phyloP scores from a whole-genome alignment of 2,113 vertebrate genomes.

The Urocitellus parryii region DNA sequence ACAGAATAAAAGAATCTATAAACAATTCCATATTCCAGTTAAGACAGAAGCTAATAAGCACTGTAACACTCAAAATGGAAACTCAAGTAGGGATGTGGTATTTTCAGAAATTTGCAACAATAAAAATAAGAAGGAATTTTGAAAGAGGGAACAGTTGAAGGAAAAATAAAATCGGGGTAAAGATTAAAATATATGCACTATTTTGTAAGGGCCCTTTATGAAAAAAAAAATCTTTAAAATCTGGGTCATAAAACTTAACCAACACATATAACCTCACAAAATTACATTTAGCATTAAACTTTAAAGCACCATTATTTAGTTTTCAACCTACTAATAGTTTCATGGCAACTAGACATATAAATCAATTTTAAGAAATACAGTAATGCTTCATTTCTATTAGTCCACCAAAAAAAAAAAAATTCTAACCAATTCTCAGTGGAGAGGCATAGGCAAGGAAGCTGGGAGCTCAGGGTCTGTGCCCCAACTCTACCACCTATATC shows the following conservation, averaged over 20 bases:
- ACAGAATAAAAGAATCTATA: not conserved
- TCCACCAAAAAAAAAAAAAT: too few species aligned
- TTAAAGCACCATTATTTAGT: not conserved
- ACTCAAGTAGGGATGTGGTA: not conserved
- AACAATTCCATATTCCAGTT: not conserved
- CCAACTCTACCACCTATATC: too few species aligned
- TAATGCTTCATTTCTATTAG: too few species aligned
- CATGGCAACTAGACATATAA: too few species aligned
- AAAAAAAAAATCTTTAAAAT: slow-evolving; percentile 11
- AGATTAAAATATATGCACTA: not conserved
- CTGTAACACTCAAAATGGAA: not conserved
- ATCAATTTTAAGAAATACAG: too few species aligned
- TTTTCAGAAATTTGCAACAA: slow-evolving; percentile 35
- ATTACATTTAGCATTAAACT: not conserved
- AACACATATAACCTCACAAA: too few species aligned
- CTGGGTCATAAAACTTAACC: not conserved
- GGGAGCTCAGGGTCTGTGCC: too few species aligned
- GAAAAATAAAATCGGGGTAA: not conserved
- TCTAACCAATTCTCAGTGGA: not conserved
- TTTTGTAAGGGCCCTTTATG: not conserved
- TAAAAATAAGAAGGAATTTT: not conserved
- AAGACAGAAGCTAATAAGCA: not conserved
- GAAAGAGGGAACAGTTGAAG: not conserved
- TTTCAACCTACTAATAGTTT: not conserved
- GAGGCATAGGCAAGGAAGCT: too few species aligned